Conservation (phyloP, 30 jellyfish, hydroid and myxozoan species). For the Hydractinia echinata region DNA sequence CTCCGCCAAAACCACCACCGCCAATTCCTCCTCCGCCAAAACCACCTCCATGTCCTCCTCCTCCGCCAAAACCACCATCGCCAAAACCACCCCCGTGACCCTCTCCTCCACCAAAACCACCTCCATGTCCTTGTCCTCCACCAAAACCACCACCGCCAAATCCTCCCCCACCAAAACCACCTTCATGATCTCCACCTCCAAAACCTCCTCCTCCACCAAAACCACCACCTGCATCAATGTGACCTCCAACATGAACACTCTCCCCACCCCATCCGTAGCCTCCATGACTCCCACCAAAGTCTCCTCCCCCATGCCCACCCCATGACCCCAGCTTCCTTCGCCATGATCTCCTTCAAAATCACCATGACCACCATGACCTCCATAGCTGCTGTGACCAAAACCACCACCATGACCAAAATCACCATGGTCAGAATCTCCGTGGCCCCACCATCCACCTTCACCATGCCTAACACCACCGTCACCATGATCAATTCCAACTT, state of each 20-base stretch:
- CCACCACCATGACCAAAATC: constrained; percentile 17
- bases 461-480: constrained; percentile 17
- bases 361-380: constrained; percentile 6
- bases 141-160: not conserved
- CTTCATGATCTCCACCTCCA: constrained; percentile 9
- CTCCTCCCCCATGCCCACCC: constrained; percentile 6
- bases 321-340: not conserved
- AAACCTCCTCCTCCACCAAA: constrained; percentile 14
- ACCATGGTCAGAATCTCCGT: constrained; percentile 15
- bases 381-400: not conserved
- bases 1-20: constrained; percentile 6
- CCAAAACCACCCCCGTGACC: not conserved
- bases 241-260: not conserved
- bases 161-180: not conserved
- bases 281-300: constrained; percentile 1
- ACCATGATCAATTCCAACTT: constrained; percentile 4
- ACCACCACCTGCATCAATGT: not conserved
- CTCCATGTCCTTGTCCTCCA: constrained; percentile 9
- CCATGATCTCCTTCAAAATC: not conserved
- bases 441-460: constrained; percentile 22
- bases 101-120: not conserved
- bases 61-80: not conserved
- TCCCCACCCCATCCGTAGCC: not conserved
- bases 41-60: not conserved
- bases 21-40: not conserved